Percentiles rank a stretch among this genome's conserved stretches.
Evolutionary conservation across 2,888 invertebrate species (phyloP).

Genomic region (Tenodera sinensis): DNA sequence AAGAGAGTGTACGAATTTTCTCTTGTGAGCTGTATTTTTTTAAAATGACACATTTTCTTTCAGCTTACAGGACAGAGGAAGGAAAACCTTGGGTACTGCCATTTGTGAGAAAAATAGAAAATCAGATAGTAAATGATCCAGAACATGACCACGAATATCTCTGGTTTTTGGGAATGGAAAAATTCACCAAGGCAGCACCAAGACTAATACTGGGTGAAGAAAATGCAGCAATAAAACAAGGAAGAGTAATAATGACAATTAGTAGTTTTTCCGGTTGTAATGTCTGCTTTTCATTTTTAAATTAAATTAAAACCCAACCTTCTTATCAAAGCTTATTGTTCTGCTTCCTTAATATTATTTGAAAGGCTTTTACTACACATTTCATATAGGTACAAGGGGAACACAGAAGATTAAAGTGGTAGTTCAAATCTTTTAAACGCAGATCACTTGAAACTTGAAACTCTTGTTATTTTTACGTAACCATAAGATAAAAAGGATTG

Average conservation of each 20-base stretch:
- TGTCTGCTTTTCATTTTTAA: too few species aligned
- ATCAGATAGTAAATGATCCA: slow-evolving; percentile 72
- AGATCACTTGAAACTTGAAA: too few species aligned
- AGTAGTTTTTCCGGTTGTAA: too few species aligned
- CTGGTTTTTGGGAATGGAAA: slow-evolving; percentile 82
- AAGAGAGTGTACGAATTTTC: neutral
- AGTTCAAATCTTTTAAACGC: too few species aligned
- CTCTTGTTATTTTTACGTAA: too few species aligned
- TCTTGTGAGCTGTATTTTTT: neutral
- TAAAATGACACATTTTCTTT: slow-evolving; percentile 30
- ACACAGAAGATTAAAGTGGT: too few species aligned
- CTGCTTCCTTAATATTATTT: too few species aligned
- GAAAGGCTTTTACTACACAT: too few species aligned
- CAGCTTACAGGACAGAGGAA: slow-evolving; percentile 88
- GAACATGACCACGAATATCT: slow-evolving; percentile 92
- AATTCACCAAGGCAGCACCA: slow-evolving; percentile 72
- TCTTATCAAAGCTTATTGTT: too few species aligned
- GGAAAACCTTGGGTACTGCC: slow-evolving; percentile 97
- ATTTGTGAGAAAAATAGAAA: slow-evolving; percentile 86
- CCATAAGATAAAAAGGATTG: too few species aligned
- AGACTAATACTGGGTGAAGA: slow-evolving; percentile 81
- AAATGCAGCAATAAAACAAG: slow-evolving; percentile 51
- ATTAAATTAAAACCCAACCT: too few species aligned
- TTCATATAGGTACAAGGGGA: too few species aligned
- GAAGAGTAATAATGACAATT: neutral